Percentiles rank a stretch among this genome's conserved stretches.
Conservation (phyloP, 2,113 vertebrate species). For the Gobio gobio region DNA sequence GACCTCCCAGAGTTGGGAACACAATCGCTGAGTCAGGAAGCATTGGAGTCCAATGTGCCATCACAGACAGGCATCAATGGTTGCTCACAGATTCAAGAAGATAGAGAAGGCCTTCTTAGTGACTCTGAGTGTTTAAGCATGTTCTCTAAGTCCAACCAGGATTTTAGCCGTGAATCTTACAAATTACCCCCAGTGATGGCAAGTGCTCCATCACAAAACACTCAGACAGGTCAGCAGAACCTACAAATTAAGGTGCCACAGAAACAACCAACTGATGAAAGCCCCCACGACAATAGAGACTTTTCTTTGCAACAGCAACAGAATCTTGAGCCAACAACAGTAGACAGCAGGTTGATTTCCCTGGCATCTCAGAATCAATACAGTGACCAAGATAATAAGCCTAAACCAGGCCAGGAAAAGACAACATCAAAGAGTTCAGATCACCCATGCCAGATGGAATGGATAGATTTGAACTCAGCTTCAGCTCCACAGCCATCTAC, state of each 20-base stretch:
- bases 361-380: slow-evolving; percentile 60
- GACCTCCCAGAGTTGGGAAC: slow-evolving; percentile 66
- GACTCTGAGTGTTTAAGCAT: slow-evolving; percentile 69
- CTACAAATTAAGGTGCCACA: slow-evolving; percentile 64
- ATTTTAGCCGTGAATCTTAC: slow-evolving; percentile 79
- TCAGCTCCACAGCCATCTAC: slow-evolving; percentile 65
- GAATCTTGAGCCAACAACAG: slow-evolving; percentile 50
- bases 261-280: slow-evolving; percentile 57
- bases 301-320: slow-evolving; percentile 36
- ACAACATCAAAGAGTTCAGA: slow-evolving; percentile 64
- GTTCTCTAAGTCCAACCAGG: slow-evolving; percentile 73
- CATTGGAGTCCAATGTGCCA: slow-evolving; percentile 70
- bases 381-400: slow-evolving; percentile 68
- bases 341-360: slow-evolving; percentile 51
- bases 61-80: slow-evolving; percentile 74
- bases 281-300: slow-evolving; percentile 44
- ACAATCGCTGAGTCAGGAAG: slow-evolving; percentile 65
- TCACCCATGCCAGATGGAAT: slow-evolving; percentile 73
- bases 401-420: slow-evolving; percentile 58
- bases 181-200: slow-evolving; percentile 46
- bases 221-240: slow-evolving; percentile 57
- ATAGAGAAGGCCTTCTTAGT: slow-evolving; percentile 73
- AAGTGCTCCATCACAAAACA: slow-evolving; percentile 62
- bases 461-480: slow-evolving; percentile 81
- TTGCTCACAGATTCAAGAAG: slow-evolving; percentile 73